Base-by-base conservation (phyloP, 2,797 vertebrate genomes). In the Dipus sagitta region DNA sequence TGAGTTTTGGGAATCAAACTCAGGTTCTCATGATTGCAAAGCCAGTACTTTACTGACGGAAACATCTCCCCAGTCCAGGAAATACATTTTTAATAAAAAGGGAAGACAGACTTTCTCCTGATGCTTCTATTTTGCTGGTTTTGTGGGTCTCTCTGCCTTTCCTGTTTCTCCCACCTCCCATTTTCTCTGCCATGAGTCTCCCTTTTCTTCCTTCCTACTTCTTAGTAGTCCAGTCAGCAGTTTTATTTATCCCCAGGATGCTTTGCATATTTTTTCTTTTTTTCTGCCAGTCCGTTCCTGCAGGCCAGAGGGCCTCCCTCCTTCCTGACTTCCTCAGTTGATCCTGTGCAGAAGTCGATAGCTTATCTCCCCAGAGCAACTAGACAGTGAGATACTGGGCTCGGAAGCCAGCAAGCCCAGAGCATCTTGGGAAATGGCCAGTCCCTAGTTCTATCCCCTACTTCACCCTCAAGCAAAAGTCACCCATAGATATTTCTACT, bases 221-320 rank as follows among this genome's bases (percentile, higher is more conserved):
- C 77, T 72, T 20, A 85, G 81, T 42, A 30, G 83, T 65, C 54
- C 20, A 54, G 82, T 96, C 93, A 95, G 94, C 96, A 96, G 52
- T 88, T 96, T 88, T 90, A 70, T 47, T 47, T 47, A 47, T 80
- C 20, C 58, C 76, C 91, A 93, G 90, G 54, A 91, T 71, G 67
- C 79, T 79, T 92, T 64, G 28, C 79, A 6, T 38, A 38, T 38
- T 47, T 91, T 47, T 30, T 47, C 20, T 54, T 65, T 74, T 74
- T 75, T 90, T 65, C 80, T 94, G 85, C 83, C 93, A 93, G 74
- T 30, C 64, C 80, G 84, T 97, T 96, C 95, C 97, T 93, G 94
- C 80, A 9, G 0, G 88, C 86, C 0, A 1, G 68, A 52, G 79
- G 42, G 26, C 77, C 92, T 42, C 32, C 68, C 60, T 18, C 68